A percentile compares a stretch with the other conserved stretches of the same genome.
phyloP scores from a whole-genome alignment of 2,113 vertebrate species.

The Notiomystis cincta region DNA sequence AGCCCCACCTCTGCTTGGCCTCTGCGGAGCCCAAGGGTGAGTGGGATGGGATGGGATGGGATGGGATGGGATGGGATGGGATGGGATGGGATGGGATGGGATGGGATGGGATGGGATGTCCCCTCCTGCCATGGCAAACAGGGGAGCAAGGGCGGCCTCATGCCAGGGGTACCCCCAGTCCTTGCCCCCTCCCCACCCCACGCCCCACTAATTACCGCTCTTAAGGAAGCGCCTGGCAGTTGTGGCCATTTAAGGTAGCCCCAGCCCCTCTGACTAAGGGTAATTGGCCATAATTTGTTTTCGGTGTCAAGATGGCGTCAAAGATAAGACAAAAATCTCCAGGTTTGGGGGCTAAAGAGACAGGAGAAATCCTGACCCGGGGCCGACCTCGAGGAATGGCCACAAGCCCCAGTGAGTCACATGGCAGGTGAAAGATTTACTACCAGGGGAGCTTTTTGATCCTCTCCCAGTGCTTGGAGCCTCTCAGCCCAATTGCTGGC shows the following conservation, averaged over 20 bases:
- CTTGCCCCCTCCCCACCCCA: neutral
- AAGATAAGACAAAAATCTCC: constrained; percentile 69
- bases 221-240: constrained; percentile 33
- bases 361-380: constrained; percentile 70
- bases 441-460: constrained; percentile 63
- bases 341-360: constrained; percentile 63
- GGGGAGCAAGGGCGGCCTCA: neutral
- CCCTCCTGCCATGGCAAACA: neutral
- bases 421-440: constrained; percentile 71
- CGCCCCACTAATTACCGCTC: neutral
- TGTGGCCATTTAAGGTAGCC: constrained; percentile 50
- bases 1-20: neutral
- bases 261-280: constrained; percentile 1
- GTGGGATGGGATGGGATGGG: neutral
- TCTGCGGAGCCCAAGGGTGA: accelerated
- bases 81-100: accelerated
- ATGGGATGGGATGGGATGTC: neutral
- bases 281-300: constrained; percentile 72
- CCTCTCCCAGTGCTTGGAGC: constrained; percentile 27
- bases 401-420: constrained; percentile 54
- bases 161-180: neutral
- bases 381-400: constrained; percentile 65
- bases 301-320: constrained; percentile 73
- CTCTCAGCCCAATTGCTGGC: neutral
- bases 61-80: neutral